Conservation (phyloP, 2,888 invertebrate species). For the Troilus luridus region DNA sequence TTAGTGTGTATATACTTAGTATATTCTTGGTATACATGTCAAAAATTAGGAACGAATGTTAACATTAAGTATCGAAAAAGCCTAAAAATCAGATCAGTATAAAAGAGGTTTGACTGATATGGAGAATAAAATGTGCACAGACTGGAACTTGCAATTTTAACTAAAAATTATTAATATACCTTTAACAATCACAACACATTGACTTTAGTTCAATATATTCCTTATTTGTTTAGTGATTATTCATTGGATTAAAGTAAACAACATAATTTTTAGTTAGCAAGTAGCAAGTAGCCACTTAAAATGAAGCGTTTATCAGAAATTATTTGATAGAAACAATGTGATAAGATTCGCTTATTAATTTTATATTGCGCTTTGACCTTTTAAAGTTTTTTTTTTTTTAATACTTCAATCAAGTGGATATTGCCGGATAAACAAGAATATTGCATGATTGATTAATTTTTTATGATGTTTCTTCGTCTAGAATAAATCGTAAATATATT, state of each 20-base stretch:
- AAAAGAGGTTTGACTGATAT: background rate
- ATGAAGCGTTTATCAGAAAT: background rate
- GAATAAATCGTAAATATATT: background rate
- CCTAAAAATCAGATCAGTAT: too few species aligned
- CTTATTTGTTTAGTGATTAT: background rate
- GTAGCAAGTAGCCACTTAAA: slow-evolving; percentile 1
- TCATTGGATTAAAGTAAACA: background rate
- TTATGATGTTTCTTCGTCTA: background rate
- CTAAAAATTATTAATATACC: background rate
- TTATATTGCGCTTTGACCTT: slow-evolving; percentile 28
- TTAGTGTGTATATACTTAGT: too few species aligned
- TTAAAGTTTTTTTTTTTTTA: background rate
- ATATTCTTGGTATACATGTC: too few species aligned
- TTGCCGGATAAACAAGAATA: background rate
- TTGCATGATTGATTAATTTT: background rate
- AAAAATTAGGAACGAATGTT: too few species aligned
- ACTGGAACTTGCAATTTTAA: background rate
- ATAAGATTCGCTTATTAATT: background rate
- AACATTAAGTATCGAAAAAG: too few species aligned
- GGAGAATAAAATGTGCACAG: background rate
- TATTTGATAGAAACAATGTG: background rate
- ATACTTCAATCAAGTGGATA: slow-evolving; percentile 21
- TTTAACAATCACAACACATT: background rate
- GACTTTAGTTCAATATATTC: background rate
- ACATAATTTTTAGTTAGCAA: background rate